Base-by-base conservation (phyloP, 1,140 invertebrate species). In the Zaprionus capensis region DNA sequence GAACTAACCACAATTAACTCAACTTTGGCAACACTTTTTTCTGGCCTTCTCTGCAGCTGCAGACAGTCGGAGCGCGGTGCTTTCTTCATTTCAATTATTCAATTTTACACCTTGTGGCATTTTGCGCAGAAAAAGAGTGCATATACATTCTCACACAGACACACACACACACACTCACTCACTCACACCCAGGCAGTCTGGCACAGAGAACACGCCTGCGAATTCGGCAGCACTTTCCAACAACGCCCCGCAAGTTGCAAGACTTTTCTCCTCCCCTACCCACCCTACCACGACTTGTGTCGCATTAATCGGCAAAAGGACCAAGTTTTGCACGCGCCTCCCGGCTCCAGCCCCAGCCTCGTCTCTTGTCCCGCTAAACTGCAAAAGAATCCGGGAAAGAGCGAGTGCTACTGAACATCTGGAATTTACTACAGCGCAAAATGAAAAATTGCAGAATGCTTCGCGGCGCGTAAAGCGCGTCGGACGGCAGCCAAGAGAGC, bases 81-180 rank as follows among this genome's bases (percentile, higher is more conserved):
- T 80, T 82, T 76, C 87, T 91, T 86, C 74, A 91, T 91, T 91
- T 91, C 82, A 91, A 91, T 91, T 91, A 91, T 91, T 91, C 86
- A 91, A 91, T 91, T 91, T 91, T 91, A 91, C 90, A 91, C 90
- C 90, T 91, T 91, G 82, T 82, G 86, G 85, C 91, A 91, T 91
- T 91, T 87, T 53, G 28, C 46, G 46, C 46, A 61, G 55, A 73
- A 78, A 75, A 82, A 78, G 68, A 34, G 57, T 22, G 61, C 80
- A 68, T 38, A 57, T 36, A 78, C 46, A 56, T 14, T 34, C 61
- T 36, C 24, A 55, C 64, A 65, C 14, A 59, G 15, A 71, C 6
- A 70, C 17, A 34, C 15, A 28, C 12, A 61, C 22, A 56, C 4
- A 61, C 20, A 28, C 12, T 55, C 22, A 56, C 28, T 49, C 4